phyloP scores from a whole-genome alignment of 2,888 invertebrate species.

The Apeira syringaria region DNA sequence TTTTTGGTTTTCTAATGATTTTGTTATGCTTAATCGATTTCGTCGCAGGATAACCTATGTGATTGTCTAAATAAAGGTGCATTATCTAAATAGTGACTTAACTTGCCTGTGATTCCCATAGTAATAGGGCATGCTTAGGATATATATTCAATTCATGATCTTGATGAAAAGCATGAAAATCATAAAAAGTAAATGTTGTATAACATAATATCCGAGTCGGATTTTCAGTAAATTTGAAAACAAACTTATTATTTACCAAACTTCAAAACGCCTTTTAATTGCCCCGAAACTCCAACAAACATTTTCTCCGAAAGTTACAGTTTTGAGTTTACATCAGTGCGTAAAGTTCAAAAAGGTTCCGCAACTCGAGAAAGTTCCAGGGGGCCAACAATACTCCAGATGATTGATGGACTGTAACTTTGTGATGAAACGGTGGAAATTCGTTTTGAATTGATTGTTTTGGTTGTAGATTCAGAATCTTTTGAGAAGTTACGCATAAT shows the following conservation, averaged over 20 bases:
- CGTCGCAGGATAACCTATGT: no score
- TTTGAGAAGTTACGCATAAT: background rate
- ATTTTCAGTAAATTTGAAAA: background rate
- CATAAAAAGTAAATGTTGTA: no score
- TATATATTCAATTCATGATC: no score
- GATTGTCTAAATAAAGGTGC: no score
- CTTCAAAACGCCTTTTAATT: constrained; percentile 33
- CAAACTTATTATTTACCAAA: constrained; percentile 23
- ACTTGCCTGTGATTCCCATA: no score
- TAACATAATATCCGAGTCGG: no score
- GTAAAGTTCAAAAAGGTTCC: constrained; percentile 26
- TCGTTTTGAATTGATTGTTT: constrained; percentile 22
- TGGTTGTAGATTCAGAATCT: constrained; percentile 13
- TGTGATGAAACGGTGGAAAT: constrained; percentile 24
- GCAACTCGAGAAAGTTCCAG: constrained; percentile 12
- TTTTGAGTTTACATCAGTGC: constrained; percentile 19
- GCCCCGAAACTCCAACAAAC: constrained; percentile 25
- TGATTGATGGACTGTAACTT: constrained; percentile 30
- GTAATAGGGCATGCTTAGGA: no score
- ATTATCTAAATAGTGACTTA: no score
- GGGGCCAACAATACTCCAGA: constrained; percentile 24
- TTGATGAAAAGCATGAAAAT: no score
- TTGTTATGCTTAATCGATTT: no score
- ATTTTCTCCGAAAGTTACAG: constrained; percentile 23
- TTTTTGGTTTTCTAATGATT: no score